A percentile compares a stretch with the other conserved stretches of the same genome.
Conservation (phyloP, 1,140 invertebrate species). For the Ericerus pela region DNA sequence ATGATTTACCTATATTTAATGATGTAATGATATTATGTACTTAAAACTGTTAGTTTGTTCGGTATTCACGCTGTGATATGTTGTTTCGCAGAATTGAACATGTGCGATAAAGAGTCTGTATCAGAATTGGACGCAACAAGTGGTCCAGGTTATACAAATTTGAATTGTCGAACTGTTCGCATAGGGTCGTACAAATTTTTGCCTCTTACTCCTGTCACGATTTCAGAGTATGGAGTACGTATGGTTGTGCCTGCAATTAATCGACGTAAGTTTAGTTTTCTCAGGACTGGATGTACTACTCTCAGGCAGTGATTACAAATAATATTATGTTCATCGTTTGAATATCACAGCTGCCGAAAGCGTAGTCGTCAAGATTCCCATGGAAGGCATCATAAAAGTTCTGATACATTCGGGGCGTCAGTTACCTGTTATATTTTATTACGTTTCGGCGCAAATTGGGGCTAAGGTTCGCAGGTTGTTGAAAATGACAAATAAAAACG, state of each 20-base stretch:
- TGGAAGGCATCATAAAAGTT: conserved; percentile 49
- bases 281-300: neutral
- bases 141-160: conserved; percentile 31
- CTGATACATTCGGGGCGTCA: conserved; percentile 54
- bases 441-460: conserved; percentile 47
- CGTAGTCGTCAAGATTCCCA: conserved; percentile 44
- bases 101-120: neutral
- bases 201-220: conserved; percentile 46
- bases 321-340: conserved; percentile 13
- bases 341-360: conserved; percentile 29
- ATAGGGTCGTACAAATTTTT: conserved; percentile 64
- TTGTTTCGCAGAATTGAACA: neutral
- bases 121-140: neutral
- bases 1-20: neutral
- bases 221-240: conserved; percentile 47
- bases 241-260: conserved; percentile 48
- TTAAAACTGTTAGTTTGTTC: neutral
- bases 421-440: conserved; percentile 62
- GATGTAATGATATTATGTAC: neutral
- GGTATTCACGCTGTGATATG: neutral
- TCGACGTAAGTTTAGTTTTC: conserved; percentile 29
- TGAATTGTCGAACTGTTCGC: conserved; percentile 54
- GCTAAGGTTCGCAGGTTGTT: conserved; percentile 51
- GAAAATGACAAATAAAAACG: conserved; percentile 41
- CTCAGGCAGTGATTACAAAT: neutral